Evolutionary conservation across 2,888 invertebrate species (phyloP), one percentile per base, ranked within the genome.

Genomic region (Emesis furor): DNA sequence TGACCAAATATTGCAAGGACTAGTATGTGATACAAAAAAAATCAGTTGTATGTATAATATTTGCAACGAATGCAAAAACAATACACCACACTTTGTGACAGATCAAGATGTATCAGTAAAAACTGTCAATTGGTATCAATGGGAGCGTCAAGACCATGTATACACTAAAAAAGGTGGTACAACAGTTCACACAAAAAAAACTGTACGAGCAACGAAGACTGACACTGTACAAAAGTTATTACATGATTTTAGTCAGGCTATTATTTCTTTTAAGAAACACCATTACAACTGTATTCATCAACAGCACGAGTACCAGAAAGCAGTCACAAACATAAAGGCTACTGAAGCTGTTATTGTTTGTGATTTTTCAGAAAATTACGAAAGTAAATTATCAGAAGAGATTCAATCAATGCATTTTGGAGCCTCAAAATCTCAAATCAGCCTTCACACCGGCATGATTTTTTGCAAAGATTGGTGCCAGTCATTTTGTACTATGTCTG

Each of bases 351-450:
- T 39, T 35, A 69, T 37, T 7, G 68, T 69, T 1, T 37, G 68
- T 17, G 68, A 69, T 8, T 69, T 69, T n/a, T 69, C 68, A 0
- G 68, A 69, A n/a, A 69, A 69, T 37, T 69, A n/a, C 17, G 0
- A 69, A 1, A 6, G 17, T 7, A 39, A 39, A 35, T n/a, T 69
- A 3, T 14, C 68, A 1, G 39, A 14, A 35, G 68, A 68, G n/a
- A 39, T 68, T 5, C 68, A 68, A 6, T 3, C 68, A 6, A 68
- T 68, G 32, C 37, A 68, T 37, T 68, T 32, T 1, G 68, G 68
- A 0, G 68, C 68, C 6, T 68, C 68, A 0, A 68, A n/a, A 32
- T 7, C 14, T 37, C 68, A 68, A n/a, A 68, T 68, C 6, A 14
- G 35, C 8, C 37, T 68, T 8, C 42, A 42, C 2, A 39, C 68